phyloP scores from a whole-genome alignment of 30 jellyfish, hydroid and myxozoan genomes.

The Hydra vulgaris region DNA sequence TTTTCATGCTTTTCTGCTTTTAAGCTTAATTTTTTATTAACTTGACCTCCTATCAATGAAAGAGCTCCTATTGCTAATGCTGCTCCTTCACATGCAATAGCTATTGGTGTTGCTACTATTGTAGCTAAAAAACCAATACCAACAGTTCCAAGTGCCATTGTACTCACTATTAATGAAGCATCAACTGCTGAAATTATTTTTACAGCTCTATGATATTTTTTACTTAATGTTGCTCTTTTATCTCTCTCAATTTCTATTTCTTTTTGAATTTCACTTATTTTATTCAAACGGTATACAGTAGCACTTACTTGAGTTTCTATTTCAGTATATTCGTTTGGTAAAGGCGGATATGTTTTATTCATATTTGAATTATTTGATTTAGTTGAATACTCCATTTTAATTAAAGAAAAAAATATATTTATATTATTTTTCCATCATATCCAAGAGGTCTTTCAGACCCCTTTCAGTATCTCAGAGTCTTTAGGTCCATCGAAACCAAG shows the following conservation, averaged over 20 bases:
- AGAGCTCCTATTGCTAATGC: neutral
- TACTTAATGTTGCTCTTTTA: neutral
- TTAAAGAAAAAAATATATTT: too few species aligned
- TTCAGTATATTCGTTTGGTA: neutral
- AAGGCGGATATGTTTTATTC: neutral
- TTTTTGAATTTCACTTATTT: neutral
- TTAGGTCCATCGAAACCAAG: too few species aligned
- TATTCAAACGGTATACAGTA: neutral
- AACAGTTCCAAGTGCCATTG: neutral
- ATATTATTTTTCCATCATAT: too few species aligned
- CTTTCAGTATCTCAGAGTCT: too few species aligned
- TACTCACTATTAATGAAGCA: neutral
- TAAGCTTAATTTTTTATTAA: neutral
- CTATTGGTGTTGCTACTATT: neutral
- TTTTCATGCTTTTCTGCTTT: conserved; percentile 6
- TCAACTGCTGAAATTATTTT: neutral
- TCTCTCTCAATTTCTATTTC: neutral
- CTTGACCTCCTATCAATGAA: neutral
- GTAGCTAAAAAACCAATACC: neutral
- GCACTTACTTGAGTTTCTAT: neutral
- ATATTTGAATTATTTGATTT: too few species aligned
- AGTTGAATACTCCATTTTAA: too few species aligned
- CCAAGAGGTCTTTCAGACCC: too few species aligned
- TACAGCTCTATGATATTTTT: neutral
- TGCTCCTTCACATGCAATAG: neutral